Base-by-base conservation (phyloP, 2,888 invertebrate genomes). In the Lasioglossum malachurum region DNA sequence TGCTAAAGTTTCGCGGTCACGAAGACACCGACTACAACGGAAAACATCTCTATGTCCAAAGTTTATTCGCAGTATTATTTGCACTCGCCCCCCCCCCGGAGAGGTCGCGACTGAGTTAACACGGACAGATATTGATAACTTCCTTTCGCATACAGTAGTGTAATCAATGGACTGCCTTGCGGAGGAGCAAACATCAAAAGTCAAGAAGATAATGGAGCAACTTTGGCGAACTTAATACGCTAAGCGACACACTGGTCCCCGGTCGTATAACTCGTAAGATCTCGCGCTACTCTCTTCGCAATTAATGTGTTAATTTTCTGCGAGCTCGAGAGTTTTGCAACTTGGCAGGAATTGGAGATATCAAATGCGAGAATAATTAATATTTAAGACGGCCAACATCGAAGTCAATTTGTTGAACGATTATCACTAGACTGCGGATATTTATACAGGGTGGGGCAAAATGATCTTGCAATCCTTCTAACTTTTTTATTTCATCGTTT, bases 161-260 rank as follows among this genome's bases (percentile, higher is more conserved):
- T n/a, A 69, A 69, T 35, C 31, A 27, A 76, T 53, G 19, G 44
- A 19, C n/a, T 5, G 69, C 1, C 49, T 80, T 2, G 16, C n/a
- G 5, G 69, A 41, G 53, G 44, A 12, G 44, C 53, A 69, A 67
- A 49, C 19, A 19, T 7, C 38, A 27, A 67, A 14, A 69, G 53
- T 57, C 69, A 8, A 19, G 69, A 57, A 41, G 80, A 81, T 81
- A 76, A 76, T 81, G 69, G 71, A 16, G 31, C n/a, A 57, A 71
- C 57, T 77, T 72, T 27, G 41, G 31, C 82, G 64, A 73, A 41
- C 73, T 80, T 80, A 74, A 79, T 74, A 64, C 74, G 79, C 35
- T 38, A 35, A 64, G 79, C 44, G 79, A 46, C 73, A 46, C 57
- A n/a, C 19, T 27, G 60, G 60, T 79, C 60, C 79, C 79, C n/a